Conservation (phyloP, 1,140 invertebrate genomes). For the Eufriesea mexicana region DNA sequence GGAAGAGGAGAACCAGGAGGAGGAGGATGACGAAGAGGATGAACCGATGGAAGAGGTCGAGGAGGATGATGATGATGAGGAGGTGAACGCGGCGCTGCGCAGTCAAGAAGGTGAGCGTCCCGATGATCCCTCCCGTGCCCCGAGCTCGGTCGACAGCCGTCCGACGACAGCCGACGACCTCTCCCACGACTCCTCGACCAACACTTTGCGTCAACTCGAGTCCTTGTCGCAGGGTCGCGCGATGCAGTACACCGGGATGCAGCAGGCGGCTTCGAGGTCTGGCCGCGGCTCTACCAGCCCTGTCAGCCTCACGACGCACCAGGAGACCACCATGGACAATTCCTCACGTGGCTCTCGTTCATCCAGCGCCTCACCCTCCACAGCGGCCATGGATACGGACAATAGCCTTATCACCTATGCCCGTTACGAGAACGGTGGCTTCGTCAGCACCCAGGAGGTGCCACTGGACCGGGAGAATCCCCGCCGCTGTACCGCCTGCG, state of each 20-base stretch:
- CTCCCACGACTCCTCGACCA: conserved; percentile 85
- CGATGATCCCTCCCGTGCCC: conserved; percentile 81
- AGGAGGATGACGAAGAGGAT: conserved; percentile 60
- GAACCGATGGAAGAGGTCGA: conserved; percentile 62
- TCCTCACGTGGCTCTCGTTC: conserved; percentile 81
- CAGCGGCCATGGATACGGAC: conserved; percentile 82
- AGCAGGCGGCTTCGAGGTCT: conserved; percentile 77
- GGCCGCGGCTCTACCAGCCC: conserved; percentile 82
- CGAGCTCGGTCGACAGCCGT: conserved; percentile 84
- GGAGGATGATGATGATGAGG: conserved; percentile 73
- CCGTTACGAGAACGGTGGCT: conserved; percentile 88
- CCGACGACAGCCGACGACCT: conserved; percentile 83
- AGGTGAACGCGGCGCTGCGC: conserved; percentile 74
- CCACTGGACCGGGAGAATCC: conserved; percentile 93
- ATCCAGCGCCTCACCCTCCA: conserved; percentile 82
- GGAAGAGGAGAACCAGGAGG: conserved; percentile 64
- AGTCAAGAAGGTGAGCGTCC: conserved; percentile 81
- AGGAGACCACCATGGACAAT: conserved; percentile 78
- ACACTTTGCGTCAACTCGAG: conserved; percentile 90
- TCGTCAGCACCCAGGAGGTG: conserved; percentile 89
- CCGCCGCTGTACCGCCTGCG: conserved; percentile 94
- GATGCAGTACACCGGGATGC: conserved; percentile 73
- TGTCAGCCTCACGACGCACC: conserved; percentile 77
- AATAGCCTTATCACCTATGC: conserved; percentile 84
- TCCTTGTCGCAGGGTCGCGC: conserved; percentile 89